phyloP scores from a whole-genome alignment of 2,113 vertebrate genomes.

The Lepus timidus region DNA sequence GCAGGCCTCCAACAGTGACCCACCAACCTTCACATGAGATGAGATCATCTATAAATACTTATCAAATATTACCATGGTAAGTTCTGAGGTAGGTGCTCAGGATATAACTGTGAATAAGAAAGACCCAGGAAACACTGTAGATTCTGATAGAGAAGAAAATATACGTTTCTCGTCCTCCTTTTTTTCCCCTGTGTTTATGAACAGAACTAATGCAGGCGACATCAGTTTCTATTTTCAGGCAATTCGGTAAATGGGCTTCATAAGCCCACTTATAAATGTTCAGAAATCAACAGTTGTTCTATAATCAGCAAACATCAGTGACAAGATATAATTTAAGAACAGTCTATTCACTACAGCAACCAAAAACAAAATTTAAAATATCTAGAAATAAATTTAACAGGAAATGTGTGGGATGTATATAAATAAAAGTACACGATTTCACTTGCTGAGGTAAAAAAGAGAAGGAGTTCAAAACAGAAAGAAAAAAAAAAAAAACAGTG shows the following conservation, averaged over 20 bases:
- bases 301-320: constrained; percentile 51
- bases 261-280: constrained; percentile 50
- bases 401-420: constrained; percentile 59
- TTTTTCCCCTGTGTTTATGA: neutral
- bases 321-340: constrained; percentile 64
- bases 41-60: neutral
- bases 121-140: neutral
- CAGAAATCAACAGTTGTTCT: constrained; percentile 58
- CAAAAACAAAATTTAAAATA: constrained; percentile 68
- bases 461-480: neutral
- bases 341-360: constrained; percentile 39
- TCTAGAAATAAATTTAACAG: constrained; percentile 73
- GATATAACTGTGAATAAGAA: neutral
- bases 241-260: constrained; percentile 30
- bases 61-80: neutral
- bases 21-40: neutral
- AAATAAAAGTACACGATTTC: constrained; percentile 67
- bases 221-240: constrained; percentile 21
- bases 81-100: neutral
- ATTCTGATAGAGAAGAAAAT: neutral
- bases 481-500: neutral
- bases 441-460: constrained; percentile 59
- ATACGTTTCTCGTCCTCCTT: neutral
- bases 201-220: constrained; percentile 15
- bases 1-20: neutral